Conservation (phyloP, 2,888 invertebrate species). For the Chrysomela aeneicollis region DNA sequence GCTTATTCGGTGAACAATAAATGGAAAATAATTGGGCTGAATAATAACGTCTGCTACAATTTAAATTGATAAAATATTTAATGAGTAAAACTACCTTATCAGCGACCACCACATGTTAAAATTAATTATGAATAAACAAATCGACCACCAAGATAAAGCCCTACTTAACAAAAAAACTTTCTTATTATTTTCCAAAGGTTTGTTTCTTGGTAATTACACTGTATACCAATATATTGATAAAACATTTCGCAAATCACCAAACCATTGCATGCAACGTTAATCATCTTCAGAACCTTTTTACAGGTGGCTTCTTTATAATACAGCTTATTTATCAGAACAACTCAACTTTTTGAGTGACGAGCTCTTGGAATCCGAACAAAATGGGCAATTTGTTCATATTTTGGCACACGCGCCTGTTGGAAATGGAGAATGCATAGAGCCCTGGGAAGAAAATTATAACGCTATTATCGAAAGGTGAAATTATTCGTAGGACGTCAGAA, state of each 20-base stretch:
- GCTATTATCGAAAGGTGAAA: slow-evolving; percentile 72
- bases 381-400: slow-evolving; percentile 81
- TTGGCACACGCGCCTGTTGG: slow-evolving; percentile 86
- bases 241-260: no score
- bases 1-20: slow-evolving; percentile 71
- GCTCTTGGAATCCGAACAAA: slow-evolving; percentile 61
- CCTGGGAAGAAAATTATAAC: slow-evolving; percentile 76
- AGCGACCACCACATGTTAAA: no score
- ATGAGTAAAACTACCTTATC: no score
- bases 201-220: neutral
- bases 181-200: slow-evolving; percentile 4
- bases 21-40: slow-evolving; percentile 77
- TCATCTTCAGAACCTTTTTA: slow-evolving; percentile 7
- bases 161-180: neutral
- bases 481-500: no score
- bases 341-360: slow-evolving; percentile 77
- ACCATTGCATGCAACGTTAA: neutral
- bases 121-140: no score
- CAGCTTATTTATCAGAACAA: slow-evolving; percentile 76
- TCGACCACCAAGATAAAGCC: no score
- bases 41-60: slow-evolving; percentile 80
- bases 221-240: no score
- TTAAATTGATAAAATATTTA: slow-evolving; percentile 78
- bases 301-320: slow-evolving; percentile 62
- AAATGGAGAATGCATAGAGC: slow-evolving; percentile 70